phyloP scores from a whole-genome alignment of 2,888 invertebrate genomes.

The Cheilosia vernalis region DNA sequence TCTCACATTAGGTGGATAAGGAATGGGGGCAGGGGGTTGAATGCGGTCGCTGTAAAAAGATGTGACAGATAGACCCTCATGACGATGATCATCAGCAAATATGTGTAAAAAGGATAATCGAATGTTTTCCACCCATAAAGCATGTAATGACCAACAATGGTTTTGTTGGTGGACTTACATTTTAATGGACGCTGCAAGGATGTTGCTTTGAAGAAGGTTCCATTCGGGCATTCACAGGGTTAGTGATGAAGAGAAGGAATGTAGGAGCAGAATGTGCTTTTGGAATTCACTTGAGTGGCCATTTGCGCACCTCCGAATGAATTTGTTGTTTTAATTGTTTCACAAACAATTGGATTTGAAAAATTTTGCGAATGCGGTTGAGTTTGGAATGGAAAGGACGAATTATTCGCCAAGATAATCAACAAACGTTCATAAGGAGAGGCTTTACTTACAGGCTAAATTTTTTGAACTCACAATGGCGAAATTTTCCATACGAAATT shows the following conservation, averaged over 20 bases:
- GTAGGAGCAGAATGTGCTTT: background rate
- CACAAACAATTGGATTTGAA: slow-evolving; percentile 2
- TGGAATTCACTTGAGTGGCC: slow-evolving; percentile 44
- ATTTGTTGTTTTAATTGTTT: slow-evolving; percentile 25
- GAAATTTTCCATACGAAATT: too few species aligned
- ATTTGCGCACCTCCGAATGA: slow-evolving; percentile 21
- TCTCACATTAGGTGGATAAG: slow-evolving; percentile 34
- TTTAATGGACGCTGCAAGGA: slow-evolving; percentile 37
- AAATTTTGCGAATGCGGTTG: too few species aligned
- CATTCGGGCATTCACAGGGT: background rate
- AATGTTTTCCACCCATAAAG: slow-evolving; percentile 74
- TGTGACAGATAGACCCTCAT: slow-evolving; percentile 67
- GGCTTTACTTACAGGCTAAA: too few species aligned
- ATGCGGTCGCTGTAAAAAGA: slow-evolving; percentile 63
- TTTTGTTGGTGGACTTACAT: slow-evolving; percentile 39
- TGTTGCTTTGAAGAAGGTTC: slow-evolving; percentile 39
- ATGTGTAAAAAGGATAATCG: slow-evolving; percentile 75
- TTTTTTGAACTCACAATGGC: too few species aligned
- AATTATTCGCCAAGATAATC: too few species aligned
- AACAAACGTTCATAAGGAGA: too few species aligned
- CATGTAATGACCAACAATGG: slow-evolving; percentile 69
- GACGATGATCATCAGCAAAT: slow-evolving; percentile 71
- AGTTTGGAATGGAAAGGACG: too few species aligned
- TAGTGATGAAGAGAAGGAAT: background rate
- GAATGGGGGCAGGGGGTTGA: slow-evolving; percentile 17